phyloP scores from a whole-genome alignment of 2,888 invertebrate genomes.

The Andrena haemorrhoa region DNA sequence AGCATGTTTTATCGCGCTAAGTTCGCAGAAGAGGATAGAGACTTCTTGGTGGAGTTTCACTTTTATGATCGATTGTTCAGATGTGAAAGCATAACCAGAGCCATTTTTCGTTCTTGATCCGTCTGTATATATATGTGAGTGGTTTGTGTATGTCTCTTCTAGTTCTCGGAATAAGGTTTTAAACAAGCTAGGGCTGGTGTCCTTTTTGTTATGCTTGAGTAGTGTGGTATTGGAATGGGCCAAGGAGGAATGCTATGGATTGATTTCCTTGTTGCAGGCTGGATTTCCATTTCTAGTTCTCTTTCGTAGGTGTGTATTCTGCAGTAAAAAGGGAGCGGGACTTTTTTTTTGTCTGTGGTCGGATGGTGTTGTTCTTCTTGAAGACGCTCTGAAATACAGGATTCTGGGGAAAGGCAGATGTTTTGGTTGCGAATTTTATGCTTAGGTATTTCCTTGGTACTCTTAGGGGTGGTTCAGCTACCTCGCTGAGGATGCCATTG shows the following conservation, averaged over 20 bases:
- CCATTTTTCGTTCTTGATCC: neutral
- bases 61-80: no score
- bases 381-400: neutral
- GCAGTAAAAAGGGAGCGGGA: neutral
- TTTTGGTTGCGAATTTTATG: neutral
- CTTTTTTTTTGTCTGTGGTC: neutral
- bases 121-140: neutral
- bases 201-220: neutral
- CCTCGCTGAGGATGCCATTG: slow-evolving; percentile 8
- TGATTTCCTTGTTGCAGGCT: no score
- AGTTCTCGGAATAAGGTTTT: neutral
- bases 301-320: no score
- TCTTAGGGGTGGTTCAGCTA: neutral
- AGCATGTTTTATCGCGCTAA: no score
- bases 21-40: no score
- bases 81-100: neutral
- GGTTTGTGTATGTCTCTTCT: neutral
- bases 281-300: no score
- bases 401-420: neutral
- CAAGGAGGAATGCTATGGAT: no score
- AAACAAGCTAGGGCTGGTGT: neutral
- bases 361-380: neutral
- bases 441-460: neutral
- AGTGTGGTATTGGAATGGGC: neutral
- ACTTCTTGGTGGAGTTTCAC: no score